These are phyloP conservation scores for Hypotaenidia philippensis DNA, from an alignment of 2,797 vertebrate species.

Conservation along the genomic window DNA sequence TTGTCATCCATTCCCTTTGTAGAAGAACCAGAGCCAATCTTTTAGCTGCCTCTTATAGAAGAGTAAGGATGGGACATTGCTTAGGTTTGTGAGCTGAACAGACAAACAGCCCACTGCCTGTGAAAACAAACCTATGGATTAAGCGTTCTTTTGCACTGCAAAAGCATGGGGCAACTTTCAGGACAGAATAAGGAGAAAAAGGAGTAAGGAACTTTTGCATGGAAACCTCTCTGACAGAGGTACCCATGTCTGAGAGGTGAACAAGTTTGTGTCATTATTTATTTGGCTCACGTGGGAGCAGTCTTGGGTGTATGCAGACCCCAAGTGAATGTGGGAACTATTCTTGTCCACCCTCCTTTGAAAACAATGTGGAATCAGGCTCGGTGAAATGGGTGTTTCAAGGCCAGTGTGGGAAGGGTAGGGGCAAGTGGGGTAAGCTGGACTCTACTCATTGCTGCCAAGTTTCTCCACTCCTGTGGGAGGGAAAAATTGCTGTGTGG, in stretches of 20 bases:
- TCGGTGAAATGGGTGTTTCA: background rate
- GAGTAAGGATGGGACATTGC: background rate
- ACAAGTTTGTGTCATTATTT: background rate
- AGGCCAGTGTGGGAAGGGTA: background rate
- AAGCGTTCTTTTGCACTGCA: background rate
- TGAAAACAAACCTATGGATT: background rate
- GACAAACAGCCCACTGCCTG: accelerated
- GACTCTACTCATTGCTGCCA: background rate
- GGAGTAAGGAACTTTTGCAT: background rate
- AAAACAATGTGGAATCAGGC: background rate
- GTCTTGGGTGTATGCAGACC: background rate
- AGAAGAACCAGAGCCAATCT: background rate
- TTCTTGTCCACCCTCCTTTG: background rate
- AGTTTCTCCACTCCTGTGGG: background rate
- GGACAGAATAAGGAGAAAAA: background rate
- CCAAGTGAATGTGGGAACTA: background rate
- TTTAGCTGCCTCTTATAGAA: background rate
- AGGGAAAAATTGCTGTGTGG: background rate
- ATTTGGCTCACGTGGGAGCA: accelerated
- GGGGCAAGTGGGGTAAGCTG: background rate
- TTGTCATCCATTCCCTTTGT: background rate
- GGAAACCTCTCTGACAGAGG: background rate
- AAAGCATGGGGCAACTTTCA: background rate
- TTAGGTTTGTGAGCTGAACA: background rate
- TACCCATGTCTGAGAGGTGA: background rate